These are phyloP conservation scores for Rallus crepitans DNA, from an alignment of 2,797 vertebrate genomes.

Conservation along the genomic window DNA sequence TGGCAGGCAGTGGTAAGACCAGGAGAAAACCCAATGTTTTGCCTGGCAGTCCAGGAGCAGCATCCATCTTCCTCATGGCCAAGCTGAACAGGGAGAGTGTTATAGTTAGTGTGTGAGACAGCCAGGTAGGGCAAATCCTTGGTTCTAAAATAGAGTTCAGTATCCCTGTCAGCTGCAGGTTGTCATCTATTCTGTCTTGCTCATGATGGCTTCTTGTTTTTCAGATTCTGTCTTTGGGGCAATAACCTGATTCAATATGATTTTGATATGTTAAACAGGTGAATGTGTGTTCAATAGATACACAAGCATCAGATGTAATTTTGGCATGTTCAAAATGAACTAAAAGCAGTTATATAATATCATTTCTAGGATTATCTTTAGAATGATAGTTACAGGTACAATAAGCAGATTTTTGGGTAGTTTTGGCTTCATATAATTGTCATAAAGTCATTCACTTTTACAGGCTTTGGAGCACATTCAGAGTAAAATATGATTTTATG, in stretches of 20 bases:
- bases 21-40: neutral
- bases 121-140: neutral
- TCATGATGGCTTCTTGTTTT: neutral
- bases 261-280: neutral
- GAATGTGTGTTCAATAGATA: neutral
- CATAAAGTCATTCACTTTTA: neutral
- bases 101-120: neutral
- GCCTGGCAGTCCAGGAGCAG: neutral
- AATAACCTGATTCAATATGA: accelerated
- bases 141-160: neutral
- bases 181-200: neutral
- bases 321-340: neutral
- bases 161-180: neutral
- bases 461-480: neutral
- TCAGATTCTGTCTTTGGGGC: neutral
- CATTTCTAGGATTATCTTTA: neutral
- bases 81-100: neutral
- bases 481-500: neutral
- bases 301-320: neutral
- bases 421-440: neutral
- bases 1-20: neutral
- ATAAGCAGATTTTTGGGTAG: neutral
- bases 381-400: neutral
- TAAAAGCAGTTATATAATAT: neutral
- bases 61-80: neutral